These are phyloP conservation scores for Drosophila aldrichi DNA, from an alignment of 2,888 invertebrate species.

Conservation along the genomic window DNA sequence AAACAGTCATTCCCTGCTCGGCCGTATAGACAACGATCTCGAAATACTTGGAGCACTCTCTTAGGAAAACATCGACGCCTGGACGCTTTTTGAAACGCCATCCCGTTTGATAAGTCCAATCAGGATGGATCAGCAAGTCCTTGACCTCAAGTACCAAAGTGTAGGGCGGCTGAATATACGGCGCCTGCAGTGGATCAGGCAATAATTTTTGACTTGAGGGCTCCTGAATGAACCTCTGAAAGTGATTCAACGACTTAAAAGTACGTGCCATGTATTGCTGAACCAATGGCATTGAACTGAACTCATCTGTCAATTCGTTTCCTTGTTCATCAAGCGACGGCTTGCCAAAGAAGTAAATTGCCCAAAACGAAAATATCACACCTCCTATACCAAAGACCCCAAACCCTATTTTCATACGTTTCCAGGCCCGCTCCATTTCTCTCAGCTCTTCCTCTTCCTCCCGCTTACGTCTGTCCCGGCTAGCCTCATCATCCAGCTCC, in stretches of 20 bases:
- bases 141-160: constrained; percentile 98
- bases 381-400: constrained; percentile 88
- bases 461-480: constrained; percentile 72
- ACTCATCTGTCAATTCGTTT: constrained; percentile 90
- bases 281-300: constrained; percentile 88
- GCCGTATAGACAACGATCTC: constrained; percentile 98
- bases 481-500: constrained; percentile 85
- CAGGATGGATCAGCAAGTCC: constrained; percentile 97
- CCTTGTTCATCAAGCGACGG: constrained; percentile 91
- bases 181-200: constrained; percentile 95
- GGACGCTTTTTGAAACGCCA: constrained; percentile 99
- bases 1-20: constrained; percentile 97
- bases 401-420: constrained; percentile 89
- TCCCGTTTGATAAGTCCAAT: constrained; percentile 99
- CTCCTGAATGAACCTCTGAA: constrained; percentile 93
- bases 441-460: constrained; percentile 87
- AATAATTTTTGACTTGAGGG: constrained; percentile 97
- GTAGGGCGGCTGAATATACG: constrained; percentile 97
- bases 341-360: constrained; percentile 90
- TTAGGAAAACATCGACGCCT: constrained; percentile 96
- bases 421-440: constrained; percentile 90
- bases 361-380: constrained; percentile 87
- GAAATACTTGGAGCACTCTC: constrained; percentile 94
- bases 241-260: constrained; percentile 90
- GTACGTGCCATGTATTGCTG: constrained; percentile 90